Percentiles rank a stretch among this genome's conserved stretches.
Evolutionary conservation across 1,140 invertebrate species (phyloP).

Genomic region (Lithobius niger): DNA sequence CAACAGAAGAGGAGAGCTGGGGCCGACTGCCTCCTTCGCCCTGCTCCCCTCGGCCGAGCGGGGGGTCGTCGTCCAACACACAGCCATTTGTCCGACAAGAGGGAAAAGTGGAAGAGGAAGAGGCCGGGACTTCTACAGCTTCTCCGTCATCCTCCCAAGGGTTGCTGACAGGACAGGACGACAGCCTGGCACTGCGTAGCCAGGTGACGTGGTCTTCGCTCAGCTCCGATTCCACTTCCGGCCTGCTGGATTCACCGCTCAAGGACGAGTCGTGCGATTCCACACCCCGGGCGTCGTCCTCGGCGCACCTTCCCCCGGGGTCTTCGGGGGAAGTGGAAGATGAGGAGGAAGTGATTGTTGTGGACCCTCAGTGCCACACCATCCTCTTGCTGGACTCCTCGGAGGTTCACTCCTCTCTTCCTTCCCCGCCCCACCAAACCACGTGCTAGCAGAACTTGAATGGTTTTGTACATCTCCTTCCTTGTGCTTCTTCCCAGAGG

Average conservation of each 20-base stretch:
- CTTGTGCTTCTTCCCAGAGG: no score
- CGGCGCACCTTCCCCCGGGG: neutral
- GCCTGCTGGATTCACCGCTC: no score
- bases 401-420: no score
- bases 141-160: neutral
- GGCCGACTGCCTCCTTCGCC: slow-evolving; percentile 1
- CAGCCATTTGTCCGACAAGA: neutral
- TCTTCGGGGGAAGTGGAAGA: neutral
- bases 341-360: neutral
- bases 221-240: neutral
- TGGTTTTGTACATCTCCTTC: no score
- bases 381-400: no score
- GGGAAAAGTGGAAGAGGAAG: no score
- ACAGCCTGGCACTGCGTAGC: neutral
- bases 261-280: neutral
- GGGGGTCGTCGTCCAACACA: neutral
- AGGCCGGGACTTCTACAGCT: neutral
- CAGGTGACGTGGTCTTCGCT: slow-evolving; percentile 1
- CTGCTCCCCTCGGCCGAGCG: neutral
- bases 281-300: neutral
- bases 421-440: no score
- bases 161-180: neutral
- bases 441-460: no score
- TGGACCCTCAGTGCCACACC: neutral
- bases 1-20: neutral